Evolutionary conservation across 2,888 invertebrate species (phyloP).

Genomic region (Sinohyriopsis cumingii): DNA sequence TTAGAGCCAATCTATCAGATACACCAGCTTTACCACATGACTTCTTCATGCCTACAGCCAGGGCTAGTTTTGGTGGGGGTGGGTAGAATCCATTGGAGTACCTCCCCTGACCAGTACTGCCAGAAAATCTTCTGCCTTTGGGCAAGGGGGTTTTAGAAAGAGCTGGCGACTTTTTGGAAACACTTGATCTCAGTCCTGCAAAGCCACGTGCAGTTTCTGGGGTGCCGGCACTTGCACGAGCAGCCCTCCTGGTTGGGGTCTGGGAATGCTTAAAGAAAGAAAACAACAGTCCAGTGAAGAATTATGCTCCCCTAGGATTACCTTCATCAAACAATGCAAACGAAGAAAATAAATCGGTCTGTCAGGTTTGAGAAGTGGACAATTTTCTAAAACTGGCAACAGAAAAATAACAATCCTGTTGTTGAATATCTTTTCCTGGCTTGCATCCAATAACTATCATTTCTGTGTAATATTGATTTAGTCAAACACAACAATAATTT

Average conservation of each 20-base stretch:
- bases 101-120: constrained; percentile 13
- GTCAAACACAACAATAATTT: too few relatives aligned
- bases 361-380: too few relatives aligned
- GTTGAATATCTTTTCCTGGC: too few relatives aligned
- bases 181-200: constrained; percentile 46
- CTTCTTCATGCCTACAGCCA: constrained; percentile 20
- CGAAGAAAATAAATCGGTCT: too few relatives aligned
- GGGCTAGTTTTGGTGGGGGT: constrained; percentile 30
- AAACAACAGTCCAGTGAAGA: not conserved
- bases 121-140: constrained; percentile 15
- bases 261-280: constrained; percentile 15
- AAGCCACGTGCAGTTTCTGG: constrained; percentile 64
- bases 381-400: too few relatives aligned
- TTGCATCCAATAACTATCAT: too few relatives aligned
- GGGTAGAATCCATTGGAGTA: constrained; percentile 33
- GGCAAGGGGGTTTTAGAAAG: constrained; percentile 9
- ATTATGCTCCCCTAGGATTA: not conserved
- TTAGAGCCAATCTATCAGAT: constrained; percentile 33
- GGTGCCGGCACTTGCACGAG: constrained; percentile 63
- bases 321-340: too few relatives aligned
- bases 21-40: constrained; percentile 17
- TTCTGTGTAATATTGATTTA: too few relatives aligned
- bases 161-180: constrained; percentile 26
- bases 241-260: constrained; percentile 57
- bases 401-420: too few relatives aligned